phyloP scores from a whole-genome alignment of 2,888 invertebrate genomes.

The Ormia ochracea region DNA sequence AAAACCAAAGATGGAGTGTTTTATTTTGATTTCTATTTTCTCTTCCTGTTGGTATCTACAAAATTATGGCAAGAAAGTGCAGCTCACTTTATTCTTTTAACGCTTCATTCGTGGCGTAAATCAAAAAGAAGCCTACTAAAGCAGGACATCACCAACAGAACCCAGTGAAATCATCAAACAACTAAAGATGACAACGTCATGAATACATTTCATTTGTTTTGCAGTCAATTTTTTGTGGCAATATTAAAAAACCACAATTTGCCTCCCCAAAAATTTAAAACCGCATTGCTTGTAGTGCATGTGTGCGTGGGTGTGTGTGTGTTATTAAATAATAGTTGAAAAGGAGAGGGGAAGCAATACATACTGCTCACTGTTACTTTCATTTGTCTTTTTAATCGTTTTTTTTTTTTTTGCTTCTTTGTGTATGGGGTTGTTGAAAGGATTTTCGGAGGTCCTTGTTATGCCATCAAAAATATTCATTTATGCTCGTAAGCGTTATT shows the following conservation, averaged over 20 bases:
- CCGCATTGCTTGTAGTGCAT: background rate
- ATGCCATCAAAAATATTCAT: background rate
- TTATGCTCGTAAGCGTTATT: constrained; percentile 20
- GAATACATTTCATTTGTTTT: constrained; percentile 57
- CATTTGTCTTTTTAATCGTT: background rate
- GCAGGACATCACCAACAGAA: constrained; percentile 47
- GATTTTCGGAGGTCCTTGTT: constrained; percentile 33
- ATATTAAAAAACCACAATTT: constrained; percentile 61
- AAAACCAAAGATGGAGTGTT: constrained; percentile 38
- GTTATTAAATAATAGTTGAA: background rate
- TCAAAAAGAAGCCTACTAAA: constrained; percentile 52
- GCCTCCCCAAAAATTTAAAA: constrained; percentile 20
- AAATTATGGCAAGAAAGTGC: constrained; percentile 1
- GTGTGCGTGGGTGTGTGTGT: background rate
- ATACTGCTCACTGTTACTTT: background rate
- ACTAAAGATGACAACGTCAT: constrained; percentile 45
- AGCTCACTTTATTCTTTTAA: constrained; percentile 19
- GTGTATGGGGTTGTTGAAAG: constrained; percentile 47
- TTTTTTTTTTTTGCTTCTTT: background rate
- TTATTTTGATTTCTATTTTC: constrained; percentile 8
- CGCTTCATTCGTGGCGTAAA: constrained; percentile 53
- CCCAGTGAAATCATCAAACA: constrained; percentile 54
- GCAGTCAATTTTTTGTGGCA: constrained; percentile 22
- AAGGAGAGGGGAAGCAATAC: constrained; percentile 38
- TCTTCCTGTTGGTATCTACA: too few species aligned